These are phyloP conservation scores for Mimachlamys varia DNA, from an alignment of 2,888 invertebrate species.

Conservation along the genomic window DNA sequence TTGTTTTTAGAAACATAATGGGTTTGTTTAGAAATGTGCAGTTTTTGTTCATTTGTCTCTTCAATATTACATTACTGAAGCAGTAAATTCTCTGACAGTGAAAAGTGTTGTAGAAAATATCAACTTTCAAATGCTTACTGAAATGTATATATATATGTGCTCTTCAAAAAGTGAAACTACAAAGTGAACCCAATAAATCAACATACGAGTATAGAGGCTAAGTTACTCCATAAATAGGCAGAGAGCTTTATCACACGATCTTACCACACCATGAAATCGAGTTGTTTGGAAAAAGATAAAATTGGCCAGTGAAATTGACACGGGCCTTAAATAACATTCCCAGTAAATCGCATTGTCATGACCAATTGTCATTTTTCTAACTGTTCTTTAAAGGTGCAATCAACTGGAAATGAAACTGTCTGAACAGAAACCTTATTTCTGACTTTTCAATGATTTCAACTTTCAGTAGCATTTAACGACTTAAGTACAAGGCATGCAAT, in stretches of 20 bases:
- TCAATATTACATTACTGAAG: neutral
- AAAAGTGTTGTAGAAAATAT: neutral
- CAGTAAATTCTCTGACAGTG: neutral
- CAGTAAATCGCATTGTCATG: neutral
- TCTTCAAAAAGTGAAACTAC: neutral
- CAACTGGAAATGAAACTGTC: constrained; percentile 9
- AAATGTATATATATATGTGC: neutral
- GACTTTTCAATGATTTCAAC: neutral
- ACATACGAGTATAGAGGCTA: neutral
- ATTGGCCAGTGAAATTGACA: neutral
- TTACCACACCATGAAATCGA: neutral
- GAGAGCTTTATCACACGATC: neutral
- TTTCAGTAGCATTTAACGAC: constrained; percentile 27
- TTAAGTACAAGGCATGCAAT: neutral
- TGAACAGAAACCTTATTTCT: neutral
- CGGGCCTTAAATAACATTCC: neutral
- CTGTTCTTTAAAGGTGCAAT: neutral
- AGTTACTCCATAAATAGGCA: neutral
- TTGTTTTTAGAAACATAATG: neutral
- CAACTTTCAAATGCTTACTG: constrained; percentile 16
- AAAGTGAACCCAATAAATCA: neutral
- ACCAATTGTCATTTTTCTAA: neutral
- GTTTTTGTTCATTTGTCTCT: neutral
- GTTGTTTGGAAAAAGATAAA: neutral
- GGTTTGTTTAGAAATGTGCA: neutral